Conservation (phyloP, 1,140 invertebrate genomes). For the Tribolium castaneum region DNA sequence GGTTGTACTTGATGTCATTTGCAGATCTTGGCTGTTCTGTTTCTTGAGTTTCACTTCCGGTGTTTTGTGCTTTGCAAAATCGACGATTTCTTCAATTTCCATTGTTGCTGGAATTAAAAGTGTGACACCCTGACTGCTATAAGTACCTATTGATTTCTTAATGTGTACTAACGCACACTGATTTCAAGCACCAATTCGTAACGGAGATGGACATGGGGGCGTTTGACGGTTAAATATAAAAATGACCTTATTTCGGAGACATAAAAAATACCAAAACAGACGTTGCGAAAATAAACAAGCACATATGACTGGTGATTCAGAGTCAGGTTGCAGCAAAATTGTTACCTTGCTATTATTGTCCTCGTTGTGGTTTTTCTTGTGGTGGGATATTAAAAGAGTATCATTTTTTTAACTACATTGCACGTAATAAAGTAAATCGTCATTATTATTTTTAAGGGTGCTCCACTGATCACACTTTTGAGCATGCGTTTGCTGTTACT, state of each 20-base stretch:
- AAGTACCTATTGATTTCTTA: constrained; percentile 12
- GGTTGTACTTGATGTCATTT: constrained; percentile 62
- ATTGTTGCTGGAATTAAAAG: constrained; percentile 15
- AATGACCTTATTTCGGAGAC: not conserved
- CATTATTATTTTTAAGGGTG: not conserved
- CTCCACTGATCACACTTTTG: not conserved
- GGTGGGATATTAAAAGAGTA: not conserved
- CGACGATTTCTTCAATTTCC: constrained; percentile 20
- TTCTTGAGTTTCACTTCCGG: not conserved
- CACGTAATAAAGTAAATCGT: not conserved
- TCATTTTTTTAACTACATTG: constrained; percentile 1
- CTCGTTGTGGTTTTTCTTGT: not conserved
- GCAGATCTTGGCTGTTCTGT: constrained; percentile 26
- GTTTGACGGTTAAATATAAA: not conserved
- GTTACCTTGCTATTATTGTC: constrained; percentile 26
- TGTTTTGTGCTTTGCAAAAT: constrained; percentile 3
- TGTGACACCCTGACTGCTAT: not conserved
- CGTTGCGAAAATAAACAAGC: constrained; percentile 19
- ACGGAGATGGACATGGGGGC: not conserved
- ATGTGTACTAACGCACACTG: not conserved
- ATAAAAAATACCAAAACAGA: constrained; percentile 6
- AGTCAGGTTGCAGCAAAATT: not conserved
- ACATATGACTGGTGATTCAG: constrained; percentile 23
- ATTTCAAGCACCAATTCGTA: not conserved
- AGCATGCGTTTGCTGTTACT: constrained; percentile 23